Conservation (phyloP, 2,113 vertebrate genomes). For the Phylloscopus trochilus region DNA sequence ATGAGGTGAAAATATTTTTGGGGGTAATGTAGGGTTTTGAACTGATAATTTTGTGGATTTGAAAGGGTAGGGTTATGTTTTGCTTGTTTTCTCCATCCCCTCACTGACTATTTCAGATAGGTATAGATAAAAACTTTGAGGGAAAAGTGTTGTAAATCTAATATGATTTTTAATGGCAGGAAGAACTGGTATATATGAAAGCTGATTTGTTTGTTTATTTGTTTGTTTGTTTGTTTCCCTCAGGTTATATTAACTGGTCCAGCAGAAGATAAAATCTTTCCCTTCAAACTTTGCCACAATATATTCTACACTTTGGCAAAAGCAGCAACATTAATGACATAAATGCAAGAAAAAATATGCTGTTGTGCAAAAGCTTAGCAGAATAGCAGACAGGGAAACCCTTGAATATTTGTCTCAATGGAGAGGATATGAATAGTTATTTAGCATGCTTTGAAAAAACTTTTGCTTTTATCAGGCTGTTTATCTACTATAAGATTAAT, state of each 20-base stretch:
- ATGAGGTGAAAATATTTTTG: neutral
- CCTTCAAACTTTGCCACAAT: neutral
- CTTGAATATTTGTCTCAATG: neutral
- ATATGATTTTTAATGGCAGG: neutral
- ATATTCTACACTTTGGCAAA: neutral
- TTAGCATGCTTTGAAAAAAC: neutral
- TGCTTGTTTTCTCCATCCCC: neutral
- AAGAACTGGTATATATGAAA: neutral
- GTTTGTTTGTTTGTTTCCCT: neutral
- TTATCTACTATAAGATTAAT: neutral
- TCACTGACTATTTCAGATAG: neutral
- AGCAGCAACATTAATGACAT: neutral
- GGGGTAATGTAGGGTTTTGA: fast-evolving
- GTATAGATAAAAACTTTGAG: neutral
- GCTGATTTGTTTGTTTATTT: neutral
- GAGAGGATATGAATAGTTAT: neutral
- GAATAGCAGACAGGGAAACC: neutral
- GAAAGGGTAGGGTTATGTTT: fast-evolving
- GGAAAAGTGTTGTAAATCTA: neutral
- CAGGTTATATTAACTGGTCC: neutral
- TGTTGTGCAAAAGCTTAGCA: neutral
- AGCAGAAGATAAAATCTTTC: neutral
- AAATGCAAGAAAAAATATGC: neutral
- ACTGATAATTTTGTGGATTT: neutral
- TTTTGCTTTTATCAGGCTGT: neutral